Conservation (phyloP, 2,797 vertebrate species). For the Sebastes dallii region DNA sequence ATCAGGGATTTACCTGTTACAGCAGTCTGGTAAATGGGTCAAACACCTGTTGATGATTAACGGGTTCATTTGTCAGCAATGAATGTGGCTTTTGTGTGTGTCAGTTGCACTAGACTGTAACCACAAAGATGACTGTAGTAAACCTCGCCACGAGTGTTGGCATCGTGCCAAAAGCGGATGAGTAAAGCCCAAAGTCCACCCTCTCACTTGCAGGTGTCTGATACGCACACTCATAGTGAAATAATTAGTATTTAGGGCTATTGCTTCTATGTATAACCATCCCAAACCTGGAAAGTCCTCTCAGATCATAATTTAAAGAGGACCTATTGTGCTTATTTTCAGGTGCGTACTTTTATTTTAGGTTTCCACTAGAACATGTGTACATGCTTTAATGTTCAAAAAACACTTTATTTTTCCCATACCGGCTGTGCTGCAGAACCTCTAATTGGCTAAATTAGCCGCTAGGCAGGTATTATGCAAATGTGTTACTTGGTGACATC, state of each 20-base stretch:
- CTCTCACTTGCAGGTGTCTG: neutral
- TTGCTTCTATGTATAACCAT: neutral
- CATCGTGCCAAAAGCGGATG: neutral
- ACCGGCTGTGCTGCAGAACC: no score
- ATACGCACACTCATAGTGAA: neutral
- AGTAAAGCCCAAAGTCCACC: slow-evolving; percentile 39
- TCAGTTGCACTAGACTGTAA: neutral
- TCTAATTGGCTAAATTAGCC: no score
- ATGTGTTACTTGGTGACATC: no score
- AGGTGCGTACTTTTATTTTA: no score
- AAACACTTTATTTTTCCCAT: no score
- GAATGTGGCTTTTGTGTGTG: neutral
- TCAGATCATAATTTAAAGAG: neutral
- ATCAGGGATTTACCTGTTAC: neutral
- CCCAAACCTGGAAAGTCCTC: neutral
- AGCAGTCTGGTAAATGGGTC: neutral
- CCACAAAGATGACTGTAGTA: slow-evolving; percentile 1
- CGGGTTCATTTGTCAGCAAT: slow-evolving; percentile 9
- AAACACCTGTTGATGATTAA: slow-evolving; percentile 12
- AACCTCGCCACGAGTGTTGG: neutral
- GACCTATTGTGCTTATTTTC: no score
- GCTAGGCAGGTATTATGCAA: no score
- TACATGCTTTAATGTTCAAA: no score
- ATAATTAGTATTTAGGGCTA: neutral
- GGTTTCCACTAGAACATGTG: no score